Evolutionary conservation across 1,140 invertebrate genomes (phyloP), one percentile per base, ranked within the genome.

Genomic region (Calephelis nemesis): DNA sequence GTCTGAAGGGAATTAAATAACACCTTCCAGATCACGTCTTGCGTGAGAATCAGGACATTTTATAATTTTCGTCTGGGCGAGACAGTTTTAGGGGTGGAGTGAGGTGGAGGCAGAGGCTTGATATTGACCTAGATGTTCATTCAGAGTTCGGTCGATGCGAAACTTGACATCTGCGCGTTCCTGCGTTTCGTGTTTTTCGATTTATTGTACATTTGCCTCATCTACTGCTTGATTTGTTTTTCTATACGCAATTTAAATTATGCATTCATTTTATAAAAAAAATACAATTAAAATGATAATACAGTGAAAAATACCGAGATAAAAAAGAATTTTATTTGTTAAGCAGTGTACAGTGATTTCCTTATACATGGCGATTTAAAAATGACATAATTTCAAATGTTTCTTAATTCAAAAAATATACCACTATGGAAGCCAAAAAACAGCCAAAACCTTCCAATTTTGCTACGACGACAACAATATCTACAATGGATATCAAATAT

Each of bases 71-170:
- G 80, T 74, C 73, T 81, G 79, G 80, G 77, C 74, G 81, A 78
- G 81, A 83, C 78, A 79, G 80, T 85, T 84, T 74, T 65, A 78
- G 76, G 76, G 74, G 73, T 68, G 78, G 79, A 69, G 77, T 47
- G 77, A 62, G 76, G 78, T 47, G 79, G 76, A 72, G 83, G 81
- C 75, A 76, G 84, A 84, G 85, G 82, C 80, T 89, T 91, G 88
- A 91, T 91, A 89, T 91, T 91, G 88, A 91, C 87, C 88, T 91
- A 91, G 85, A 89, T 91, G 87, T 88, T 91, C 88, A 91, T 91
- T 91, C 88, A 91, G 84, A 88, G 87, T 88, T 91, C 87, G 88
- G 88, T 89, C 88, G 88, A 91, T 91, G 87, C 83, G 85, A 89
- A 85, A 87, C 84, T 89, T 89, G 87, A 91, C 88, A 91, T 89